Conservation (phyloP, 1,140 invertebrate genomes). For the Coelopa frigida region DNA sequence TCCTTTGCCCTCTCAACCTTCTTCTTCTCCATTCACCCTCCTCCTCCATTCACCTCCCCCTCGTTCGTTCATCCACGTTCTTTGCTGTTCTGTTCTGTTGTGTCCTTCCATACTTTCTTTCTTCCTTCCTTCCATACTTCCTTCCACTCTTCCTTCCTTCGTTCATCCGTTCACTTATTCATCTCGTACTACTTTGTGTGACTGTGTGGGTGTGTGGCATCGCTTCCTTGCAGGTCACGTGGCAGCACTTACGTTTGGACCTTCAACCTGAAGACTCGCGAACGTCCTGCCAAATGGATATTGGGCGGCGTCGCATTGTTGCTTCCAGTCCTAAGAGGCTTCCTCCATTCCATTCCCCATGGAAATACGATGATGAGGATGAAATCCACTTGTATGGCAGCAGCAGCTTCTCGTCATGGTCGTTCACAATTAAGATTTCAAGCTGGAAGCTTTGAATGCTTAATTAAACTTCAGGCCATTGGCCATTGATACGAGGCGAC, state of each 20-base stretch:
- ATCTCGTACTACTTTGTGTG: not conserved
- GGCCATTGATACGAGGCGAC: too few relatives aligned
- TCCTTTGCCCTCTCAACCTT: not conserved
- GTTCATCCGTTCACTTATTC: not conserved
- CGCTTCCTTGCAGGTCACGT: conserved; percentile 52
- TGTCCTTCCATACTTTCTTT: conserved; percentile 1
- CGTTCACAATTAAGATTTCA: too few relatives aligned
- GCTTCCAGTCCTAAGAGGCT: conserved; percentile 65
- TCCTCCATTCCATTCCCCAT: too few relatives aligned
- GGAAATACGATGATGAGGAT: too few relatives aligned
- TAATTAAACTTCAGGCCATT: too few relatives aligned
- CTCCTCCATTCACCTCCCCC: not conserved
- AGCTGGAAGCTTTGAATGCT: too few relatives aligned
- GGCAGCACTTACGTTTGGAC: conserved; percentile 94
- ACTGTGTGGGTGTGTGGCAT: not conserved
- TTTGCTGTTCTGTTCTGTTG: not conserved
- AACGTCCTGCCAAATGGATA: conserved; percentile 85
- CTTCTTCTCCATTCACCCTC: not conserved
- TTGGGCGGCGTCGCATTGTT: conserved; percentile 86
- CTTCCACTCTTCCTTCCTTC: not conserved
- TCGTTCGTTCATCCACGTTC: not conserved
- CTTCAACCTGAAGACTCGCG: conserved; percentile 86
- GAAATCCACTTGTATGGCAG: too few relatives aligned
- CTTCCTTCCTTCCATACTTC: not conserved
- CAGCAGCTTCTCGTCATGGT: too few relatives aligned